A percentile compares a stretch with the other conserved stretches of the same genome.
phyloP scores from a whole-genome alignment of 2,888 invertebrate species.

The Ecliptopera silaceata region DNA sequence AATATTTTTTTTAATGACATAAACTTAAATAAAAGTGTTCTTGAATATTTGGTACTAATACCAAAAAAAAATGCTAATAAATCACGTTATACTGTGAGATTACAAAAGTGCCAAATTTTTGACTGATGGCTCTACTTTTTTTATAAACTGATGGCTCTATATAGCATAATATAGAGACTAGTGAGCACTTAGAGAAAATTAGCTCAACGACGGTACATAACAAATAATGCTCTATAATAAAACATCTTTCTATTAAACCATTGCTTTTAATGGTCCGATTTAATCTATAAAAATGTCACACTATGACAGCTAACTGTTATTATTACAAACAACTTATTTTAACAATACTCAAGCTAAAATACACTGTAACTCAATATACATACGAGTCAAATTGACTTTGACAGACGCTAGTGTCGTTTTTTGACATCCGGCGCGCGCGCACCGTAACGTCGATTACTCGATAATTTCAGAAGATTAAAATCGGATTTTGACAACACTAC shows the following conservation, averaged over 20 bases:
- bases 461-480: slow-evolving; percentile 77
- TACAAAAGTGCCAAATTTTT: no score
- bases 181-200: no score
- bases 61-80: no score
- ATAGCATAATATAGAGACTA: no score
- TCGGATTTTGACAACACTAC: slow-evolving; percentile 74
- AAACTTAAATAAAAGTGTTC: no score
- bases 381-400: slow-evolving; percentile 34
- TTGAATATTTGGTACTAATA: no score
- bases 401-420: slow-evolving; percentile 44
- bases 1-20: no score
- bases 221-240: slow-evolving; percentile 56
- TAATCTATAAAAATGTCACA: slow-evolving; percentile 74
- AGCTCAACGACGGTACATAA: no score
- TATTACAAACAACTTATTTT: slow-evolving; percentile 57
- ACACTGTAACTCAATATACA: slow-evolving; percentile 24
- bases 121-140: no score
- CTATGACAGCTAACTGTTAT: slow-evolving; percentile 78
- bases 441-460: slow-evolving; percentile 77
- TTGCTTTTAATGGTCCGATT: slow-evolving; percentile 73
- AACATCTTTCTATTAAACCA: slow-evolving; percentile 68
- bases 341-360: slow-evolving; percentile 22
- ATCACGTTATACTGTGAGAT: no score
- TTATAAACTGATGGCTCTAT: no score
- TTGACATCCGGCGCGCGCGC: slow-evolving; percentile 78